Evolutionary conservation across 2,113 vertebrate genomes (phyloP).

Genomic region (Corythoichthys haematopterus): DNA sequence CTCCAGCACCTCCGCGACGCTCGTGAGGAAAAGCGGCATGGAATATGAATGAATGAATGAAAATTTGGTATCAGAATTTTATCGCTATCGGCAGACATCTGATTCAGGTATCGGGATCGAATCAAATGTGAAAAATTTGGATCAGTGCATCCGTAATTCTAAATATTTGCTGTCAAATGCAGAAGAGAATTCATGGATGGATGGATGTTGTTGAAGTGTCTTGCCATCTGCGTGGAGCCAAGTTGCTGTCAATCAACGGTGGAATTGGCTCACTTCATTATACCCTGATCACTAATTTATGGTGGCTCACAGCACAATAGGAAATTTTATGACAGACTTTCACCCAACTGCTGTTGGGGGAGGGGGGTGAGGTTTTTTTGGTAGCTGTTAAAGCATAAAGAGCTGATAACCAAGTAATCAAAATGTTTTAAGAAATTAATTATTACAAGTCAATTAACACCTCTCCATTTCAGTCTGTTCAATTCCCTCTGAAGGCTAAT

Average conservation of each 20-base stretch:
- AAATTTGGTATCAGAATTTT: too few species aligned
- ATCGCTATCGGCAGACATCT: too few species aligned
- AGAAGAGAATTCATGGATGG: not conserved
- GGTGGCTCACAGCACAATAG: conserved; percentile 7
- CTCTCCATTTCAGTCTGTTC: not conserved
- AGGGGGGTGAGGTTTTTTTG: not conserved
- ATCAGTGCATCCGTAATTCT: too few species aligned
- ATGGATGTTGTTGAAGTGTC: not conserved
- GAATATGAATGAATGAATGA: too few species aligned
- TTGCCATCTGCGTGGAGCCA: conserved; percentile 1
- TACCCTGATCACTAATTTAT: conserved; percentile 34
- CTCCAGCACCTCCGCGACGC: too few species aligned
- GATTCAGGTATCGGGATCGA: too few species aligned
- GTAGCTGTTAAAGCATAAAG: not conserved
- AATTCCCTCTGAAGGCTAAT: not conserved
- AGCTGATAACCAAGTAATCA: not conserved
- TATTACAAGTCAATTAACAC: not conserved
- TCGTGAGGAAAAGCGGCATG: too few species aligned
- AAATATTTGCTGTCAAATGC: not conserved
- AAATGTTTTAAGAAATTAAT: not conserved
- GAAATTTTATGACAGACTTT: not conserved
- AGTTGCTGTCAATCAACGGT: conserved; percentile 7
- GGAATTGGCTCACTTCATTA: conserved; percentile 21
- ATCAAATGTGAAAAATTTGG: too few species aligned
- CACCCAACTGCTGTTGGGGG: too few species aligned